These are phyloP conservation scores for Ictalurus punctatus DNA, from an alignment of 2,113 vertebrate species.

Conservation along the genomic window DNA sequence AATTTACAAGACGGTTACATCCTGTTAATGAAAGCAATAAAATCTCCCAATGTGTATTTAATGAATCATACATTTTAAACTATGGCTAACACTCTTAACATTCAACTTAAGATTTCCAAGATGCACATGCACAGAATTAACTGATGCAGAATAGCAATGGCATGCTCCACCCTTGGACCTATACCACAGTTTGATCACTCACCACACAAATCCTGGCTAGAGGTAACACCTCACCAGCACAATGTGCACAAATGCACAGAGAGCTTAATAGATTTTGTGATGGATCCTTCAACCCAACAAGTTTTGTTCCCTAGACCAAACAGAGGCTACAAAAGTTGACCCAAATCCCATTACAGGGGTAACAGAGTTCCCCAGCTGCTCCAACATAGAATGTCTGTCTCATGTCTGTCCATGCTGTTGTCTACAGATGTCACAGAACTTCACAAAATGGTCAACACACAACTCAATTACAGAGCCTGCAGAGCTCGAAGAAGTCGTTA, in stretches of 20 bases:
- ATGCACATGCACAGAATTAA: conserved; percentile 31
- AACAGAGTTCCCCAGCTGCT: not conserved
- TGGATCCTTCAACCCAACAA: not conserved
- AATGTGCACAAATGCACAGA: conserved; percentile 1
- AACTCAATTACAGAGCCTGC: conserved; percentile 30
- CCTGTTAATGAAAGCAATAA: conserved; percentile 43
- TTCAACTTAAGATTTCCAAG: conserved; percentile 8
- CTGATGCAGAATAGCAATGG: conserved; percentile 18
- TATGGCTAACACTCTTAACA: conserved; percentile 28
- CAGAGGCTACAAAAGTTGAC: conserved; percentile 8
- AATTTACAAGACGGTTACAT: conserved; percentile 43
- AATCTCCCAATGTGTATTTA: conserved; percentile 30
- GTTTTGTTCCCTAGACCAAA: not conserved
- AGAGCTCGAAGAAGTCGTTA: conserved; percentile 55
- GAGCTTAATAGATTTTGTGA: conserved; percentile 19
- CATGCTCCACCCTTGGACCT: conserved; percentile 28
- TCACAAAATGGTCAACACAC: conserved; percentile 25
- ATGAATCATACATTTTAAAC: conserved; percentile 43
- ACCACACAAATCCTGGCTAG: conserved; percentile 49
- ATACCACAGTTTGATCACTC: conserved; percentile 35
- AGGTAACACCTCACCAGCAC: conserved; percentile 9
- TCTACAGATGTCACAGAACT: conserved; percentile 15
- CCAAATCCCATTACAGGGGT: not conserved
- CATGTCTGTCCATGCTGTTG: not conserved
- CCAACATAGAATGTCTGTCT: not conserved